These are phyloP conservation scores for Drosophila suboccidentalis DNA, from an alignment of 2,888 invertebrate species.

Conservation along the genomic window DNA sequence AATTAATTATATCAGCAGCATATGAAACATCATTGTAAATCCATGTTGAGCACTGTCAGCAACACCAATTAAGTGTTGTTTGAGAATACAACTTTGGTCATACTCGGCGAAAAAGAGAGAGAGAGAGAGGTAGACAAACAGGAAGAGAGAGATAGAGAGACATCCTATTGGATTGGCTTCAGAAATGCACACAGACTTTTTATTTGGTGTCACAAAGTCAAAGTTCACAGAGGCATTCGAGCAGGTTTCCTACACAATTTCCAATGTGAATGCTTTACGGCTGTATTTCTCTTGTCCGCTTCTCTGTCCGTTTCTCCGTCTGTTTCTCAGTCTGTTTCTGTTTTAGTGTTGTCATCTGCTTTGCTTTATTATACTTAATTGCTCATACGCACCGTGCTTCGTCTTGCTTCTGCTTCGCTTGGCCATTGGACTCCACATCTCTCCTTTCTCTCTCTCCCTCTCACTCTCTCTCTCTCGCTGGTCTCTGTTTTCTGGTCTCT, in stretches of 20 bases:
- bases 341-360: conserved; percentile 55
- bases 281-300: conserved; percentile 9
- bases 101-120: neutral
- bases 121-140: conserved; percentile 1
- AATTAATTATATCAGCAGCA: neutral
- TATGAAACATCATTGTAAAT: conserved; percentile 1
- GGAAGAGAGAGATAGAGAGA: neutral
- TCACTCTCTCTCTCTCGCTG: neutral
- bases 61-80: neutral
- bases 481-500: conserved; percentile 19
- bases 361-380: conserved; percentile 71
- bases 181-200: conserved; percentile 7
- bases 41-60: neutral
- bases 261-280: conserved; percentile 37
- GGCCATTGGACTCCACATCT: neutral
- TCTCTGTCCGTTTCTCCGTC: conserved; percentile 4
- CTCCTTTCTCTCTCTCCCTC: neutral
- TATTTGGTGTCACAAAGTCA: conserved; percentile 26
- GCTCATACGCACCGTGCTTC: conserved; percentile 66
- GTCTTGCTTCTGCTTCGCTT: conserved; percentile 34
- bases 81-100: conserved; percentile 17
- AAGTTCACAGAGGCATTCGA: conserved; percentile 60
- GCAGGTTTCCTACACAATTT: conserved; percentile 60
- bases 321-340: conserved; percentile 4
- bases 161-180: neutral